Evolutionary conservation across 1,140 invertebrate species (phyloP), one percentile per base, ranked within the genome.

Genomic region (Drosophila equinoxialis): DNA sequence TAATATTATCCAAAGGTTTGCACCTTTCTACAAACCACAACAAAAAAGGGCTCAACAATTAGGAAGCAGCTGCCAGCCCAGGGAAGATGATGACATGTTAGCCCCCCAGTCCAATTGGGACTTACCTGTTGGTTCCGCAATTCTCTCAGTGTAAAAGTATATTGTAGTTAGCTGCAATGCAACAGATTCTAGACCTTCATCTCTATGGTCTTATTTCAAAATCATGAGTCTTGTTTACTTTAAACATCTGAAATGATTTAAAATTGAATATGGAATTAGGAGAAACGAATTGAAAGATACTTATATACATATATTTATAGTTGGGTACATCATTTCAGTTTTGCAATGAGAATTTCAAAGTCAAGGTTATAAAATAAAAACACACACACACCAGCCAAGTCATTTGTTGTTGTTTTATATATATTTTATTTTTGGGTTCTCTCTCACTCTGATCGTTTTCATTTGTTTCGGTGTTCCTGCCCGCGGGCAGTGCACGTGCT

Each of bases 51-150:
- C 14, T 42, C 6, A 2, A 11, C 4, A 51, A 51, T 10, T 11
- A 0, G 1, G 17, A 17, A 23, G 45, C 17, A 4, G 45, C 45
- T 23, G 45, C 5, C 20, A 20, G 8, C 45, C 8, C 6, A 17
- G 8, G 2, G 35, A 8, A 37, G 35, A 48, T 20, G 30, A 30
- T 30, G 30, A 30, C 30, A 30, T 30, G 30, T 30, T 30, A 26
- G 23, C 23, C 23, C 23, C 23, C 23, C 23, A 26, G 23, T 26
- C 23, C 30, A 30, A 30, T 0, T 30, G 30, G 30, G 26, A 48
- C 69, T 35, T 81, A 90, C 87, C 86, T 90, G 73, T 90, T 85
- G 87, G 87, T 83, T 90, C 87, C 75, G 87, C 87, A 90, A 90
- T 86, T 90, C 87, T 83, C 87, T 90, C 61, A 75, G 77, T 55